phyloP scores from a whole-genome alignment of 2,888 invertebrate species.

The Cheilosia grossa region DNA sequence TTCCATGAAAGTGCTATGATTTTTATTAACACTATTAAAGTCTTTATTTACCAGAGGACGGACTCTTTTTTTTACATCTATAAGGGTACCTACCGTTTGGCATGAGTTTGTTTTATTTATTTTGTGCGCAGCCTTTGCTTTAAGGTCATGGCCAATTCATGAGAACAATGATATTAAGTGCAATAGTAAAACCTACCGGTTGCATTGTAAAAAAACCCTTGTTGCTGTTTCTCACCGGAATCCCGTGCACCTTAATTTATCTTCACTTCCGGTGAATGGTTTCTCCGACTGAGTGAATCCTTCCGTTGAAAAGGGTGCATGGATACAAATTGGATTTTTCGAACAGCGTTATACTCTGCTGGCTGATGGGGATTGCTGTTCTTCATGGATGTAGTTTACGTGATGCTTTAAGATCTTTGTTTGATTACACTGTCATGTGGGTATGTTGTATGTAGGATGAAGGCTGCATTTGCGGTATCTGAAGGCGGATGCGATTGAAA shows the following conservation, averaged over 20 bases:
- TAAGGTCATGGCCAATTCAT: slow-evolving; percentile 34
- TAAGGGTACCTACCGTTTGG: background rate
- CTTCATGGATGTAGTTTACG: too few relatives aligned
- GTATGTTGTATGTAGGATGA: too few relatives aligned
- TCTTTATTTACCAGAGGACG: slow-evolving; percentile 7
- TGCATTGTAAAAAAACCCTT: slow-evolving; percentile 46
- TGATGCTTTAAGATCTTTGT: too few relatives aligned
- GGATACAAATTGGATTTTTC: slow-evolving; percentile 5
- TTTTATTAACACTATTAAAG: slow-evolving; percentile 38
- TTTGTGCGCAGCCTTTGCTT: background rate
- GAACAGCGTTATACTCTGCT: background rate
- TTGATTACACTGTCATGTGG: too few relatives aligned
- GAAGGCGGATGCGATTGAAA: too few relatives aligned
- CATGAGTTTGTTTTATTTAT: background rate
- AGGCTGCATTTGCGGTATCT: too few relatives aligned
- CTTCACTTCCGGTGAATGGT: slow-evolving; percentile 64
- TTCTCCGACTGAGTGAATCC: slow-evolving; percentile 31
- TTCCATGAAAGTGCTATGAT: slow-evolving; percentile 27
- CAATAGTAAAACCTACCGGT: slow-evolving; percentile 3
- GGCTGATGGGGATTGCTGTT: background rate
- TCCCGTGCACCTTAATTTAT: slow-evolving; percentile 54
- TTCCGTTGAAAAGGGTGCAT: background rate
- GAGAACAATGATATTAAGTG: slow-evolving; percentile 13
- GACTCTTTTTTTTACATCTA: background rate
- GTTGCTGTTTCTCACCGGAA: slow-evolving; percentile 40